These are phyloP conservation scores for Peromyscus melanophrys DNA, from an alignment of 2,797 vertebrate species.

Conservation along the genomic window DNA sequence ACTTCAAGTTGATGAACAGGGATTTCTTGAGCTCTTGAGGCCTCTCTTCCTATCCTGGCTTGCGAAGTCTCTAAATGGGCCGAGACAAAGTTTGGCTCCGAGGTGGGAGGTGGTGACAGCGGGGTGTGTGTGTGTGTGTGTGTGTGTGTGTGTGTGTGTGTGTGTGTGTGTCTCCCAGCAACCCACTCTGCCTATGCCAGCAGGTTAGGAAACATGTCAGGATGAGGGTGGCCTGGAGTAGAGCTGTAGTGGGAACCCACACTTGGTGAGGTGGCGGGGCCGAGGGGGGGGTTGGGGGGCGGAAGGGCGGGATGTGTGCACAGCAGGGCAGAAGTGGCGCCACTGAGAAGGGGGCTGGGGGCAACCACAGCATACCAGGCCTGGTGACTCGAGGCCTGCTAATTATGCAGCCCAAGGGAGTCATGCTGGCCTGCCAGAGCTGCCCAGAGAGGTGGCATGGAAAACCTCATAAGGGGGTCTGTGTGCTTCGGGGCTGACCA, in stretches of 20 bases:
- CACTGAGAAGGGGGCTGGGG: conserved; percentile 47
- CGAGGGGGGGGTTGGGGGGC: not conserved
- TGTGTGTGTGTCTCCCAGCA: not conserved
- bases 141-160: too few species aligned
- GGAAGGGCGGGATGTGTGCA: conserved; percentile 21
- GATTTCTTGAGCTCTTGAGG: rapidly evolving
- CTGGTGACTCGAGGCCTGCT: not conserved
- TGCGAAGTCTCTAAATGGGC: not conserved
- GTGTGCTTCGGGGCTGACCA: conserved; percentile 51
- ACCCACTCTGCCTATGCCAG: not conserved
- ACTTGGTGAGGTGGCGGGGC: not conserved
- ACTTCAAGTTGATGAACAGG: too few species aligned
- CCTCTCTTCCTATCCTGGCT: not conserved
- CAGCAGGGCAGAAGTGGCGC: conserved; percentile 15
- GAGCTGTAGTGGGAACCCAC: conserved; percentile 48
- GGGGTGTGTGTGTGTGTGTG: too few species aligned
- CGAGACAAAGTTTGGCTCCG: not conserved
- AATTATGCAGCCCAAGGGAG: conserved; percentile 72
- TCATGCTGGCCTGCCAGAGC: conserved; percentile 4
- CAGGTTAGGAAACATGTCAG: conserved; percentile 42
- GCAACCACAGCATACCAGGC: conserved; percentile 46
- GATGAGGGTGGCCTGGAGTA: not conserved
- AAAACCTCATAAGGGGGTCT: conserved; percentile 65
- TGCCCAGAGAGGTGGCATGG: conserved; percentile 31
- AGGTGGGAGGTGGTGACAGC: conserved; percentile 65